phyloP scores from a whole-genome alignment of 2,888 invertebrate genomes.

The Eugnorisma glareosa region DNA sequence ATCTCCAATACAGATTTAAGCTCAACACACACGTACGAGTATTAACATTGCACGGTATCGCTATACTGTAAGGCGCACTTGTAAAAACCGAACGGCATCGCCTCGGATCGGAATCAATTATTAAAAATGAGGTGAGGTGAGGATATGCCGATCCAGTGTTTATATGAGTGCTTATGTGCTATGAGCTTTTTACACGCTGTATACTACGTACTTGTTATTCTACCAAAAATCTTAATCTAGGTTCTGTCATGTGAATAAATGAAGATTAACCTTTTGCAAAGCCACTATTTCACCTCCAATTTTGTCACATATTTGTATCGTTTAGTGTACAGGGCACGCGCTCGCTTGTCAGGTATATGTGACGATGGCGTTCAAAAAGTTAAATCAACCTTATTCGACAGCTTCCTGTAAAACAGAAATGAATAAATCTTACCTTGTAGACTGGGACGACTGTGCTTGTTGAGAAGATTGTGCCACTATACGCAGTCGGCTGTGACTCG shows the following conservation, averaged over 20 bases:
- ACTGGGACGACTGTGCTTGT: slow-evolving; percentile 55
- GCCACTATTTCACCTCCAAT: too few relatives aligned
- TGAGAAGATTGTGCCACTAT: slow-evolving; percentile 62
- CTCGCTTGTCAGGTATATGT: too few relatives aligned
- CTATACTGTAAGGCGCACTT: not conserved
- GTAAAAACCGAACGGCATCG: not conserved
- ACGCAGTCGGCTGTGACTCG: slow-evolving; percentile 70
- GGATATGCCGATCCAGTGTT: not conserved
- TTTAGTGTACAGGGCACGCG: too few relatives aligned
- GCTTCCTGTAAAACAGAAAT: slow-evolving; percentile 1
- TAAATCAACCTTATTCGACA: not conserved
- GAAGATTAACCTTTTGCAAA: not conserved
- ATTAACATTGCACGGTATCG: not conserved
- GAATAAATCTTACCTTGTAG: slow-evolving; percentile 55
- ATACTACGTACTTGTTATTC: not conserved
- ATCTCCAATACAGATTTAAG: not conserved
- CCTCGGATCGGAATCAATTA: not conserved
- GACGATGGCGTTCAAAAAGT: too few relatives aligned
- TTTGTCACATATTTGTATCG: too few relatives aligned
- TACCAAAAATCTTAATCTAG: not conserved
- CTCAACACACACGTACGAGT: not conserved
- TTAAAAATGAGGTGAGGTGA: not conserved
- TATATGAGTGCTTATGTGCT: not conserved
- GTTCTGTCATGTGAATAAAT: not conserved
- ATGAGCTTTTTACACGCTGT: not conserved